Conservation (phyloP, 2,113 vertebrate species). For the Benitochromis conjunctus region DNA sequence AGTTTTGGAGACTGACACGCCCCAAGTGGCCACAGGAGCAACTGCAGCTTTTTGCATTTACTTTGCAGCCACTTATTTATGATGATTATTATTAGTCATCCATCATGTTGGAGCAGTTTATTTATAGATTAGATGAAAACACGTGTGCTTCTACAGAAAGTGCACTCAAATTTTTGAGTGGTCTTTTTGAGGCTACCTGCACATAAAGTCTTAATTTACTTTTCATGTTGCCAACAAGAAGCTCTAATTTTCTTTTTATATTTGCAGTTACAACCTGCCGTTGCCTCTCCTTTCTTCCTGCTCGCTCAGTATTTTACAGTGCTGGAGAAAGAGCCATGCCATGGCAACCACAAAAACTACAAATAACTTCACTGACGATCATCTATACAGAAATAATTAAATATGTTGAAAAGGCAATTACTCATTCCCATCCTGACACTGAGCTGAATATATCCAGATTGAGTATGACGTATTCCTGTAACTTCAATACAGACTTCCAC, state of each 20-base stretch:
- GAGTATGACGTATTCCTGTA: background rate
- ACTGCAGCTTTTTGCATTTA: background rate
- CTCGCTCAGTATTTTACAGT: background rate
- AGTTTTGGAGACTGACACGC: background rate
- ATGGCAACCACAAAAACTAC: slow-evolving; percentile 26
- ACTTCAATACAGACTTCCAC: background rate
- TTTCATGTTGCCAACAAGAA: background rate
- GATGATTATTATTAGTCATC: background rate
- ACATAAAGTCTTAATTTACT: background rate
- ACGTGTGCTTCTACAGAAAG: background rate
- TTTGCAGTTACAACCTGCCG: background rate
- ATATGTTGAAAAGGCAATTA: background rate
- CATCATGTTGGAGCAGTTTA: background rate
- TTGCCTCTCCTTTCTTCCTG: background rate
- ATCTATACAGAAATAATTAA: slow-evolving; percentile 1
- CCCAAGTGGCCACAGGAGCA: background rate
- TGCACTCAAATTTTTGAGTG: background rate
- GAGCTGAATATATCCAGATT: background rate
- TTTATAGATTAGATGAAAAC: background rate
- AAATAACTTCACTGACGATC: slow-evolving; percentile 25
- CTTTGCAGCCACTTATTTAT: background rate
- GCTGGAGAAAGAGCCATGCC: background rate
- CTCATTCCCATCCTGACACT: background rate
- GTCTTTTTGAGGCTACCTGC: background rate
- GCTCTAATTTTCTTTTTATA: background rate